A percentile compares a stretch with the other conserved stretches of the same genome.
phyloP scores from a whole-genome alignment of 2,797 vertebrate species.

The Enteromius afrohamiltoni region DNA sequence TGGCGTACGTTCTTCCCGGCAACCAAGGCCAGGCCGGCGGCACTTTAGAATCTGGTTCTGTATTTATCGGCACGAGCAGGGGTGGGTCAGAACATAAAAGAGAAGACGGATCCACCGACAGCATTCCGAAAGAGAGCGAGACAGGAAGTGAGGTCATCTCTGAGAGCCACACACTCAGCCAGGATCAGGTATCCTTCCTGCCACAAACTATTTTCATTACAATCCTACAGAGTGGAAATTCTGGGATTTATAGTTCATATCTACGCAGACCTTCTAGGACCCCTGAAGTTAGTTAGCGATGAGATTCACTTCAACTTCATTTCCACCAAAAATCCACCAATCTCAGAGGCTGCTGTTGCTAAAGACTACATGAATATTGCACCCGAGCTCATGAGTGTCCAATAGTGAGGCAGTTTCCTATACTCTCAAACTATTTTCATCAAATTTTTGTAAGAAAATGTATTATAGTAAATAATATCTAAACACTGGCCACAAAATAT shows the following conservation, averaged over 20 bases:
- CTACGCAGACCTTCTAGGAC: not conserved
- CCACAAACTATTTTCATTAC: no score
- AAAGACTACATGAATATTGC: not conserved
- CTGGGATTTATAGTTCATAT: no score
- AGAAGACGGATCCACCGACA: conserved; percentile 52
- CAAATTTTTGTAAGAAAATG: not conserved
- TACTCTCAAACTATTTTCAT: not conserved
- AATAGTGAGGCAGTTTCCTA: not conserved
- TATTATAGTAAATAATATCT: not conserved
- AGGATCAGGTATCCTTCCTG: conserved; percentile 51
- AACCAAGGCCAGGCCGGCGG: conserved; percentile 29
- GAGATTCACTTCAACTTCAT: not conserved
- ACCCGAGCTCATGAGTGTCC: not conserved
- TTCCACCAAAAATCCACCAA: not conserved
- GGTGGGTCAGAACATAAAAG: conserved; percentile 61
- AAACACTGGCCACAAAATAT: not conserved
- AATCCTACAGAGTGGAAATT: no score
- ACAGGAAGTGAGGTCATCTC: conserved; percentile 60
- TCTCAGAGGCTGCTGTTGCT: not conserved
- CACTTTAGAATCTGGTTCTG: conserved; percentile 40
- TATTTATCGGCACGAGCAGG: conserved; percentile 25
- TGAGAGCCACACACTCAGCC: conserved; percentile 54
- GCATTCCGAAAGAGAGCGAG: conserved; percentile 54
- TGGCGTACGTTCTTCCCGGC: conserved; percentile 63
- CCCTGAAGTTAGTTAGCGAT: not conserved